phyloP scores from a whole-genome alignment of 1,140 invertebrate genomes.

The Hetaerina americana region DNA sequence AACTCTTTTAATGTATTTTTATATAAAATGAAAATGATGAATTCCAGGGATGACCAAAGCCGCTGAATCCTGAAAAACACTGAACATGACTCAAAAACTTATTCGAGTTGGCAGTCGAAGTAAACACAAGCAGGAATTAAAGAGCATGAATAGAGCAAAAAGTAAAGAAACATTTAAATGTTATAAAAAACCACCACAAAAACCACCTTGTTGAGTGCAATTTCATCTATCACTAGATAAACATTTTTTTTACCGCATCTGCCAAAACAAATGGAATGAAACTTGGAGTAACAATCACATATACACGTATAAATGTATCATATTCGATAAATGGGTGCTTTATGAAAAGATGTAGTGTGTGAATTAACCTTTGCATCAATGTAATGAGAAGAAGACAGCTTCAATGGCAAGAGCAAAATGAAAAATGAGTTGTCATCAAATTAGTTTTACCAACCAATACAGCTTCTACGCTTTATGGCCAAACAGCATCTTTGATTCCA shows the following conservation, averaged over 20 bases:
- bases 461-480: background rate
- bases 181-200: background rate
- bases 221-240: background rate
- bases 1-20: background rate
- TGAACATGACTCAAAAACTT: background rate
- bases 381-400: background rate
- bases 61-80: background rate
- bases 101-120: background rate
- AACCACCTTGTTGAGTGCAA: background rate
- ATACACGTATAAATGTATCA: background rate
- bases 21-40: background rate
- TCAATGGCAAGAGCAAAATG: background rate
- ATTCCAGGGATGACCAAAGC: background rate
- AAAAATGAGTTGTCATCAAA: background rate
- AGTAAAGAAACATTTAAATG: background rate
- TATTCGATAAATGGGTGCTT: background rate
- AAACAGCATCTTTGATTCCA: background rate
- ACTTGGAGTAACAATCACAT: background rate
- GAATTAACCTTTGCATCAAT: background rate
- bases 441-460: background rate
- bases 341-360: background rate
- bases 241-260: background rate
- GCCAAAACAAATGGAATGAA: background rate
- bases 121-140: background rate
- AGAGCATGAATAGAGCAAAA: background rate